These are phyloP conservation scores for Drosophila tripunctata DNA, from an alignment of 2,888 invertebrate species.

Conservation along the genomic window DNA sequence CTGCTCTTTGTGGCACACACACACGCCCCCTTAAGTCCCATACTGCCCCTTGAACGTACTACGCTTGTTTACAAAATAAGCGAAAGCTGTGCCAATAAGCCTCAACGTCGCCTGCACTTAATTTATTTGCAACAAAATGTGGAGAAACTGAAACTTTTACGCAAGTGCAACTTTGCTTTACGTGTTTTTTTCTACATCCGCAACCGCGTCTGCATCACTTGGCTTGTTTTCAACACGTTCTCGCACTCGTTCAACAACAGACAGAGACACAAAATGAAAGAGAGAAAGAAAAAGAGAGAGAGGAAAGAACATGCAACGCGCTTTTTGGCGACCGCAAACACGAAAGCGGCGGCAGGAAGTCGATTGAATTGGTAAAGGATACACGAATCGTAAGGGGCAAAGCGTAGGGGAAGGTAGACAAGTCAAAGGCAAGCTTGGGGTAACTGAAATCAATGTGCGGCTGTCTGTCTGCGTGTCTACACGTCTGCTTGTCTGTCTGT, in stretches of 20 bases:
- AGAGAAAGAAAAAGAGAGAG: neutral
- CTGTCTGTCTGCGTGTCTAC: neutral
- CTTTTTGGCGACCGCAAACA: conserved; percentile 68
- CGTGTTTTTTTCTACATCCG: conserved; percentile 54
- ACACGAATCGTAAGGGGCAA: conserved; percentile 2
- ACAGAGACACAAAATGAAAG: neutral
- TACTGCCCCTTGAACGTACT: neutral
- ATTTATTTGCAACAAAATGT: conserved; percentile 72
- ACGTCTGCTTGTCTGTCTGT: neutral
- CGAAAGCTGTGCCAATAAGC: conserved; percentile 70
- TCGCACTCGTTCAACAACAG: conserved; percentile 5
- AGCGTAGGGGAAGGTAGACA: neutral
- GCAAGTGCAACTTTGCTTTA: conserved; percentile 72
- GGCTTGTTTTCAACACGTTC: conserved; percentile 62
- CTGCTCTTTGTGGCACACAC: neutral
- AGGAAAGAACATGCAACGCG: conserved; percentile 42
- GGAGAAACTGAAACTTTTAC: conserved; percentile 63
- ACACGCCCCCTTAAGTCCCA: neutral
- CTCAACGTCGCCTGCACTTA: conserved; percentile 74
- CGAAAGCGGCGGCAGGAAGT: conserved; percentile 44
- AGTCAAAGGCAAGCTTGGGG: neutral
- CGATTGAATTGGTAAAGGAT: conserved; percentile 35
- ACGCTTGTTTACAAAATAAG: conserved; percentile 69
- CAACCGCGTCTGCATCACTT: conserved; percentile 44
- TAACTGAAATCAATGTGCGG: conserved; percentile 27